Evolutionary conservation across 2,113 vertebrate species (phyloP), one percentile per base, ranked within the genome.

Genomic region (Ceyx melanurus): DNA sequence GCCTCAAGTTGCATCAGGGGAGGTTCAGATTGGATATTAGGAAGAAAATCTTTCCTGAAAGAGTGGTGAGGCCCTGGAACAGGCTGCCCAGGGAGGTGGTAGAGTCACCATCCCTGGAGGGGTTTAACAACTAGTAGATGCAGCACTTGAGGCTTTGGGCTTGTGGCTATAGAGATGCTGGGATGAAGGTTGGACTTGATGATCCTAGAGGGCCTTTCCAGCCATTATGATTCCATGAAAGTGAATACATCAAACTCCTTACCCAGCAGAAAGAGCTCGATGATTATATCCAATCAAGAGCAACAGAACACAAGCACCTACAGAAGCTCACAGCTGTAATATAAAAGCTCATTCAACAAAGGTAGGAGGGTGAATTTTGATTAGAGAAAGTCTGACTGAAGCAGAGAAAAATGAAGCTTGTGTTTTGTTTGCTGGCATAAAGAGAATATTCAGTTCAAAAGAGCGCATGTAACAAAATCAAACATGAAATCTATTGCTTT

Each of bases 401-500:
- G 82, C 46, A 25, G 71, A 86, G 66, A 95, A 86, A 94, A 86
- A 81, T 51, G 13, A 95, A 91, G 57, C 92, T 93, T 97, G 92
- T 78, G 78, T 93, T 91, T 97, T 95, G 94, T 95, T 95, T 94
- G 93, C 82, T 97, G 96, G 94, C 96, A 97, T 57, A 96, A 97
- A 85, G 79, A 95, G 92, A 96, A 96, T 92, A 97, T 90, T 97
- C 80, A 94, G 61, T 94, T 96, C 94, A 97, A 95, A 89, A 95
- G 89, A 97, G 82, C 74, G 78, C 94, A 96, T 96, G 96, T 95
- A 97, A 97, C 96, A 97, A 99, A 98, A 98, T 94, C 97, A 98
- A 98, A 99, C 98, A 97, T 98, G 98, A 98, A 98, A 95, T 88
- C 84, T 94, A 89, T 97, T 96, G 94, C 96, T 98, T 96, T 98